Base-by-base conservation (phyloP, 2,888 invertebrate genomes). In the Scrobipalpa costella region DNA sequence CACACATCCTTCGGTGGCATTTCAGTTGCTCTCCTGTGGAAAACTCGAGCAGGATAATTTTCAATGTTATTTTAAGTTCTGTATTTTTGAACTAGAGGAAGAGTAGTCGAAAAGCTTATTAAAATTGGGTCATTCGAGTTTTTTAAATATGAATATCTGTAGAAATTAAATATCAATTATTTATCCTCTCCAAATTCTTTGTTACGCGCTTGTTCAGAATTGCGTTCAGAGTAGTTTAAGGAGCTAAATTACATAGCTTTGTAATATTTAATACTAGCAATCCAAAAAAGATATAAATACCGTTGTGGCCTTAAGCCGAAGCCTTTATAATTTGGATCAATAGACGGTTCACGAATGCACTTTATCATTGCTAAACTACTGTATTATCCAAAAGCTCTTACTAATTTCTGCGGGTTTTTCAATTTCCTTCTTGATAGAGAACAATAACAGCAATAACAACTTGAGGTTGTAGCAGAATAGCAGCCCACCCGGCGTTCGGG, bases 1-100 rank as follows among this genome's bases (percentile, higher is more conserved):
- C 77, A 86, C 83, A 80, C 83, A 83, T 81, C 69, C 70, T 77
- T 68, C 66, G 65, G 64, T 67, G 61, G 64, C 78, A 74, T 79
- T 72, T 63, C 71, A 71, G 67, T 66, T 62, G 13, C 27, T 27
- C 27, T 27, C 27, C 27, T 27, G 27, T 27, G n/a, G 33, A 36
- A 57, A 55, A 36, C n/a, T 49, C 40, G 1, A 60, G n/a, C 19
- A 17, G 9, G 27, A 27, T 27, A 27, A 27, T 27, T 27, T 27
- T 3, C 27, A 27, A 27, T 27, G 5, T 5, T 27, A 27, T 27
- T 27, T 27, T 27, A 2, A 27, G 2, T 27, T 27, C 2, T 27
- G 2, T 27, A n/a, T n/a, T n/a, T n/a, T n/a, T n/a, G n/a, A n/a
- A n/a, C n/a, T n/a, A n/a, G n/a, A 27, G 27, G 27, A 3, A 27